A percentile compares a stretch with the other conserved stretches of the same genome.
phyloP scores from a whole-genome alignment of 2,113 vertebrate species.

The Cephalopholis sonnerati region DNA sequence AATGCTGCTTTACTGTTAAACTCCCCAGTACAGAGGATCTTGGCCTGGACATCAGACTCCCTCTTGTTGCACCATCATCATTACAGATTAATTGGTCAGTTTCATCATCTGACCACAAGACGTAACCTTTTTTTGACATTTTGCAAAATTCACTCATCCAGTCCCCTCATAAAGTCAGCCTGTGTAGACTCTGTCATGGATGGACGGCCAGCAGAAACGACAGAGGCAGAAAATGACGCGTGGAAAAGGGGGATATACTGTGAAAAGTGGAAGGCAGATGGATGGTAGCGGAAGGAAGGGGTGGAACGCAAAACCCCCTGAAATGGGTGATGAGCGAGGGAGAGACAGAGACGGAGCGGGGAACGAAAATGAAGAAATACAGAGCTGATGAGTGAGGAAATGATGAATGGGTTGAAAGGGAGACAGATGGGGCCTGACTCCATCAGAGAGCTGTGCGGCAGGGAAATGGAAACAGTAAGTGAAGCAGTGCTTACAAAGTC shows the following conservation, averaged over 20 bases:
- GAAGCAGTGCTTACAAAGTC: constrained; percentile 51
- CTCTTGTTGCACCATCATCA: neutral
- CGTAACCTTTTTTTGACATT: neutral
- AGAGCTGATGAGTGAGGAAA: constrained; percentile 72
- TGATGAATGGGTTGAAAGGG: constrained; percentile 73
- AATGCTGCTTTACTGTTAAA: neutral
- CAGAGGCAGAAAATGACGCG: constrained; percentile 38
- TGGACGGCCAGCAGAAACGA: constrained; percentile 37
- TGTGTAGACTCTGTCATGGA: neutral
- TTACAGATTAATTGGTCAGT: neutral
- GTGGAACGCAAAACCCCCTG: constrained; percentile 7
- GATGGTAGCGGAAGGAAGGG: constrained; percentile 44
- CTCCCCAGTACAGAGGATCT: neutral
- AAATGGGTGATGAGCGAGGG: constrained; percentile 50
- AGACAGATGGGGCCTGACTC: constrained; percentile 66
- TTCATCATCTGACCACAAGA: neutral
- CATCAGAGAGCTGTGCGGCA: constrained; percentile 40
- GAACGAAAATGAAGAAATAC: constrained; percentile 71
- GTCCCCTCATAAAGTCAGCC: neutral
- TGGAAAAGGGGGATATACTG: constrained; percentile 32
- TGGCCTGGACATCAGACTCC: neutral
- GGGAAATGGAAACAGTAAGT: constrained; percentile 53
- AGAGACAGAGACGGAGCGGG: constrained; percentile 69
- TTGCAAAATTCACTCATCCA: neutral
- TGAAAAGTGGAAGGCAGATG: constrained; percentile 60